Evolutionary conservation across 2,113 vertebrate species (phyloP), one percentile per base, ranked within the genome.

Genomic region (Copsychus sechellarum): DNA sequence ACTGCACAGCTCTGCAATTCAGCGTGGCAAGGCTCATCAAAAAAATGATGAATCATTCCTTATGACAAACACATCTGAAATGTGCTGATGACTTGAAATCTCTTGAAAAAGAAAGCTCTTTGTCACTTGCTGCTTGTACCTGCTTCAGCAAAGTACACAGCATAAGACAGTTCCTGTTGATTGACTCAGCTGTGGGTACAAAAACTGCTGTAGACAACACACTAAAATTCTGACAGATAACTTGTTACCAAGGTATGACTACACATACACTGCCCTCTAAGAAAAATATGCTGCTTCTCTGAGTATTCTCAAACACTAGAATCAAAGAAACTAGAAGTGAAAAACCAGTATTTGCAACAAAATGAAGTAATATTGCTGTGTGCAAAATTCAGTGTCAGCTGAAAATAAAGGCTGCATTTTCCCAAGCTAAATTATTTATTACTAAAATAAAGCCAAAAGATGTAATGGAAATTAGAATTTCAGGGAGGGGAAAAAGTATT

Each of bases 1-100:
- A 47, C 85, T 61, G 65, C 48, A 47, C 12, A 65, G 66, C 76
- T 64, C 70, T 65, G 74, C 90, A 90, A 53, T 36, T 60, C 58
- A 51, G 23, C 42, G 50, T 58, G 45, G 74, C 74, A 80, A 56
- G 6, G 48, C 33, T 65, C 73, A 73, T 24, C 58, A 69, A 61
- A 85, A 88, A 90, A 64, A 60, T 7, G 45, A 80, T 82, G 72
- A 92, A 58, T 93, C 79, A 70, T 24, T 36, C 65, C n/a, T 58
- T 65, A 28, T 3, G 20, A 86, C 80, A 88, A 62, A 56, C 73
- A 69, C 38, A 80, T n/a, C 71, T 47, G 76, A 86, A 80, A 62
- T 43, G 16, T 47, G 51, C 76, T 86, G 67, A 88, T 72, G 38
- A 61, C 51, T 31, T 84, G 34, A 56, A 88, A 78, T 29, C 33